Evolutionary conservation across 2,113 vertebrate genomes (phyloP), one percentile per base, ranked within the genome.

Genomic region (Ahaetulla prasina): DNA sequence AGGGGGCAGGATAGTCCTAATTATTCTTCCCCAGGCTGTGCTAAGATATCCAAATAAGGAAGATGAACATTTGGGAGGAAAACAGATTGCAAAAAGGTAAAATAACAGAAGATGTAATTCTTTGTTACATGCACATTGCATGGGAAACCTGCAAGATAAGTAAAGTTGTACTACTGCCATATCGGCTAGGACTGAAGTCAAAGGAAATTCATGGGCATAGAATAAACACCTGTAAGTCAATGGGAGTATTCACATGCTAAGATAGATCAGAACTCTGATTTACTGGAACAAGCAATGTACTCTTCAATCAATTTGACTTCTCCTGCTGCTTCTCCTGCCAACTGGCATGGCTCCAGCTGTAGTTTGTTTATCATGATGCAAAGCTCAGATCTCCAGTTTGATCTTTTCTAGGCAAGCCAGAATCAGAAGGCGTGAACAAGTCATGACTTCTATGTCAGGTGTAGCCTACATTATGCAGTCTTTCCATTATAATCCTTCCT

Each of bases 11-110:
- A 20, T 39, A 8, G 89, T 92, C 91, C 47, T 4, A 84, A 94
- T 96, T 95, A 94, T 94, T 91, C 23, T 92, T 94, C 55, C 54
- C 54, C 92, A 95, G 6, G 43, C 95, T 93, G 89, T 94, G 47
- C 50, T 95, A 93, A 92, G 39, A 63, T 90, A 50, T 94, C 60
- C 89, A 87, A 90, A 95, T 94, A 96, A 84, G 93, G 89, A 94
- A 94, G 54, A 30, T 25, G 60, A 88, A 52, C 14, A 92, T 60
- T 10, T 49, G 1, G 50, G 87, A 91, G 52, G 39, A 74, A 88
- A 57, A 49, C 93, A 90, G 93, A 95, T 92, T 90, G n/a, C 87
- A 93, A 89, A 95, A 93, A 93, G 84, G 85, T 63, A 3, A 39
- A 55, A 89, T 3, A 39, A 27, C 30, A 80, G 39, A 54, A 63